Evolutionary conservation across 2,888 invertebrate genomes (phyloP).

Genomic region (Matsumyia berberina): DNA sequence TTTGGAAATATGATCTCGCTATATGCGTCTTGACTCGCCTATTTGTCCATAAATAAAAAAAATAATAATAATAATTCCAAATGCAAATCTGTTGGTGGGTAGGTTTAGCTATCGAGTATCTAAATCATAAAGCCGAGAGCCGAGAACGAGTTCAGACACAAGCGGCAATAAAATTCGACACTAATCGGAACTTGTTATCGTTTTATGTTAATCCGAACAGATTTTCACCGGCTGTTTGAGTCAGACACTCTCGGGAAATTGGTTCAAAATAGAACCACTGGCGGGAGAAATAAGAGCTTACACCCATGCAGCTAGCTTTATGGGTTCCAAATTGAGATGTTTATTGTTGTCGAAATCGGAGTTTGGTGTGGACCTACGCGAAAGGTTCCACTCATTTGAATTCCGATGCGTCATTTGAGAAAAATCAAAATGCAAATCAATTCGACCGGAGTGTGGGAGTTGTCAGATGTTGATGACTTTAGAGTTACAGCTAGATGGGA

Average conservation of each 20-base stretch:
- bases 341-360: not conserved
- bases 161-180: slow-evolving; percentile 14
- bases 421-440: slow-evolving; percentile 7
- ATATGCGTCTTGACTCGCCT: not conserved
- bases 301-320: slow-evolving; percentile 11
- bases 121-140: slow-evolving; percentile 17
- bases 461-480: slow-evolving; percentile 11
- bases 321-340: not conserved
- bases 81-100: slow-evolving; percentile 28
- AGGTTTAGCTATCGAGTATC: not conserved
- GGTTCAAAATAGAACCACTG: not conserved
- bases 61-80: slow-evolving; percentile 43
- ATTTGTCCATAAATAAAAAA: slow-evolving; percentile 34
- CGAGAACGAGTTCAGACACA: slow-evolving; percentile 31
- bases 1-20: not conserved
- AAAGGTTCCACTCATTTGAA: not conserved
- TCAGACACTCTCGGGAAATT: slow-evolving; percentile 1
- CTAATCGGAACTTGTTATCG: slow-evolving; percentile 22
- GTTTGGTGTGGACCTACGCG: not conserved
- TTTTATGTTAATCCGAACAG: slow-evolving; percentile 6
- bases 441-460: not conserved
- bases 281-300: slow-evolving; percentile 6
- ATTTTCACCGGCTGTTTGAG: slow-evolving; percentile 14
- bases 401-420: not conserved
- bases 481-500: not conserved